phyloP scores from a whole-genome alignment of 2,113 vertebrate species.

The Pleuronectes platessa region DNA sequence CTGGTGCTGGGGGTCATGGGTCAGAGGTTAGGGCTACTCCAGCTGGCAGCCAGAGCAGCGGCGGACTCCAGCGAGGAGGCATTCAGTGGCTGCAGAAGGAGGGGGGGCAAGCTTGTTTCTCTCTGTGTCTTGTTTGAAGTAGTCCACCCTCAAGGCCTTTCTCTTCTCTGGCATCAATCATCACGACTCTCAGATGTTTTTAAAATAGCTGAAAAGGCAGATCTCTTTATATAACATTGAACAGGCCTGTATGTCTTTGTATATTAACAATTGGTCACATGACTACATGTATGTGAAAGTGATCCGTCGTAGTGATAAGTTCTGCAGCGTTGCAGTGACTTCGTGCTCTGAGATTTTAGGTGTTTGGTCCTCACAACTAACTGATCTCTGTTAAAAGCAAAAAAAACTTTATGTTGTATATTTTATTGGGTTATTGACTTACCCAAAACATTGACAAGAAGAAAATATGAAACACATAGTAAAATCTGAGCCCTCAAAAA shows the following conservation, averaged over 20 bases:
- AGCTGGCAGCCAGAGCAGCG: conserved; percentile 82
- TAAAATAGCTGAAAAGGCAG: not conserved
- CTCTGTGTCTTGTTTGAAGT: conserved; percentile 52
- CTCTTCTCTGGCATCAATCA: conserved; percentile 30
- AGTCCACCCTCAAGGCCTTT: conserved; percentile 28
- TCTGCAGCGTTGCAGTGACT: not conserved
- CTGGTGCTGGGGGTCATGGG: conserved; percentile 62
- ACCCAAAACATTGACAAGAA: not conserved
- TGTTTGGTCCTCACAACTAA: not conserved
- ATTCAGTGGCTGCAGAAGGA: conserved; percentile 67
- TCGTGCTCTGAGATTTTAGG: conserved; percentile 16
- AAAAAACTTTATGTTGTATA: not conserved
- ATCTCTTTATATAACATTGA: not conserved
- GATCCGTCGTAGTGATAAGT: conserved; percentile 9
- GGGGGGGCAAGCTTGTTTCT: conserved; percentile 25
- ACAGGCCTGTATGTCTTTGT: not conserved
- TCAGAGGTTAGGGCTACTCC: conserved; percentile 80
- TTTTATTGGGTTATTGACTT: too few relatives aligned
- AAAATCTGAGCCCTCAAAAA: too few relatives aligned
- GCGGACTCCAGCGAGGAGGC: conserved; percentile 75
- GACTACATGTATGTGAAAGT: not conserved
- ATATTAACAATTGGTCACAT: not conserved
- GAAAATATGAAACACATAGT: not conserved
- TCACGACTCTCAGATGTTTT: conserved; percentile 28
- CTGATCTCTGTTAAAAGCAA: not conserved